Evolutionary conservation across 2,797 vertebrate species (phyloP), one percentile per base, ranked within the genome.

Genomic region (Okamejei kenojei): DNA sequence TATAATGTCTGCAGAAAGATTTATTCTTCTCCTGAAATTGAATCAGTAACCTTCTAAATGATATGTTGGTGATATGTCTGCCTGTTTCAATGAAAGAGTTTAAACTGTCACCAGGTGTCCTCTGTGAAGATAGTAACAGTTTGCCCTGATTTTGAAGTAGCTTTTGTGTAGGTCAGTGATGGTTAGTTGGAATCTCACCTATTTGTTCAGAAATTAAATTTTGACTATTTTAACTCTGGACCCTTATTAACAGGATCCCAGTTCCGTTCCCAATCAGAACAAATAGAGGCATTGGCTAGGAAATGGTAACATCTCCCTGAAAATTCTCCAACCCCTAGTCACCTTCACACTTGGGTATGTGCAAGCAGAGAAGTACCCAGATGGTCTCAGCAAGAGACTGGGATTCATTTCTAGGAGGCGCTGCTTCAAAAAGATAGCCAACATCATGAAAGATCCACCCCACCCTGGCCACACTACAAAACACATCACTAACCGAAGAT

Each of bases 41-140:
- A 88, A 68, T 68, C 84, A 88, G 84, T n/a, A 88, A 32, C 19
- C 61, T 88, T 68, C 65, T 32, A 88, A 88, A 88, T 35, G 61
- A 92, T 74, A 54, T 92, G 90, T 54, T 92, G 90, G 90, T 76
- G 68, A 91, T 71, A 54, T 91, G 68, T 76, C 45, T 92, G 90
- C 21, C 84, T 35, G 61, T 65, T 35, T 45, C 84, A 68, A 35
- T 88, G 84, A 88, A 88, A 88, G 84, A 88, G 84, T 65, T 88
- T 88, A 68, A 68, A 68, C 63, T 88, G 84, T 68, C 61, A 35
- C 21, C 63, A 88, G n/a, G 63, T 68, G n/a, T 63, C 61, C 17
- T 88, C 84, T 88, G 84, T 68, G 23, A 84, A 84, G 26, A 11
- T 84, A 88, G 61, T 21, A 88, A 88, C 63, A 68, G 19, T 17